These are phyloP conservation scores for Fistularia tabacaria DNA, from an alignment of 2,797 vertebrate genomes.

Conservation along the genomic window DNA sequence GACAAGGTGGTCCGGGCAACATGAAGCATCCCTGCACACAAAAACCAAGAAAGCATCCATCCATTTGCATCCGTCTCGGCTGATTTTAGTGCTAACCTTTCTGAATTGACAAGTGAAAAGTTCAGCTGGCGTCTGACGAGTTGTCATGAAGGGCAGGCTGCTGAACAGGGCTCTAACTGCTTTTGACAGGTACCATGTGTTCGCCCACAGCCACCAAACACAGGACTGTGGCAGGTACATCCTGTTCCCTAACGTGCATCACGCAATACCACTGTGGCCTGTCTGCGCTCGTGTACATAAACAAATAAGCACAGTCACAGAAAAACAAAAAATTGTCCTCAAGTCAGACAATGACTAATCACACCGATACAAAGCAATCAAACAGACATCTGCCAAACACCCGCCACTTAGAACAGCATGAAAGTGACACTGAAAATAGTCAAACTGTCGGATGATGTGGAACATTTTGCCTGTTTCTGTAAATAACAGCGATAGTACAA, in stretches of 20 bases:
- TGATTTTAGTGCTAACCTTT: conserved; percentile 85
- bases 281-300: conserved; percentile 23
- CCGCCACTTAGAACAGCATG: neutral
- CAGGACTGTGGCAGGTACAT: conserved; percentile 62
- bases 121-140: conserved; percentile 78
- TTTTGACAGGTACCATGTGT: conserved; percentile 86
- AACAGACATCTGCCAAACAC: conserved; percentile 14
- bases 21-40: conserved; percentile 58
- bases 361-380: conserved; percentile 26
- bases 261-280: conserved; percentile 38
- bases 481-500: neutral
- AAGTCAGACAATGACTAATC: conserved; percentile 50
- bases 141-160: conserved; percentile 78
- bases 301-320: conserved; percentile 47
- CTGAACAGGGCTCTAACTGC: conserved; percentile 78
- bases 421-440: conserved; percentile 4
- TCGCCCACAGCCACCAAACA: conserved; percentile 67
- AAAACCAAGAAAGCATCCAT: conserved; percentile 69
- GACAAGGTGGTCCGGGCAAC: conserved; percentile 45
- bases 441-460: neutral
- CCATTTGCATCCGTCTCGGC: conserved; percentile 73
- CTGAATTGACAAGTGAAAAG: conserved; percentile 87
- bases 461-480: no score
- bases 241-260: conserved; percentile 45
- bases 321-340: conserved; percentile 36